These are phyloP conservation scores for Formica selysi DNA, from an alignment of 1,140 invertebrate genomes.

Conservation along the genomic window DNA sequence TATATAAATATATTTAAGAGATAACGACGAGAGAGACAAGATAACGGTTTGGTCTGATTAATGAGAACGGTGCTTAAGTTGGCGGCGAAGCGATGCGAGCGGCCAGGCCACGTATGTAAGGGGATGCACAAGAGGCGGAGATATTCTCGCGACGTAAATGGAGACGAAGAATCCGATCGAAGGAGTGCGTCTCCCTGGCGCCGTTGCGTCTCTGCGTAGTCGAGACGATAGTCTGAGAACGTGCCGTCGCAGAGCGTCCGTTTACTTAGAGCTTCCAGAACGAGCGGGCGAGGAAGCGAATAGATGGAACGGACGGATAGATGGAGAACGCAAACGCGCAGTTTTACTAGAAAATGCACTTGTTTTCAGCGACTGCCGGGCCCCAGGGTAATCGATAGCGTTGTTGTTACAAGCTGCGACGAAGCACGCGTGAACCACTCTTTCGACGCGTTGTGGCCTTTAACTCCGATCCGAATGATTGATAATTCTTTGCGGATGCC, in stretches of 20 bases:
- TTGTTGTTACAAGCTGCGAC: slow-evolving; percentile 24
- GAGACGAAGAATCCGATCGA: slow-evolving; percentile 75
- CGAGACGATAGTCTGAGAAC: slow-evolving; percentile 73
- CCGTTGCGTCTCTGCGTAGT: slow-evolving; percentile 73
- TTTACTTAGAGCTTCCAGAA: slow-evolving; percentile 65
- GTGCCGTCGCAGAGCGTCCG: slow-evolving; percentile 67
- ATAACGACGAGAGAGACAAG: not conserved
- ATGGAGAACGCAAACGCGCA: slow-evolving; percentile 25
- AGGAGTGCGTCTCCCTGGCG: slow-evolving; percentile 74
- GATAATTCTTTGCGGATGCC: slow-evolving; percentile 34
- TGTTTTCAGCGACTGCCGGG: slow-evolving; percentile 58
- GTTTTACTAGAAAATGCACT: slow-evolving; percentile 67
- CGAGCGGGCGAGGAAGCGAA: slow-evolving; percentile 25
- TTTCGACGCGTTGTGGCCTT: slow-evolving; percentile 7
- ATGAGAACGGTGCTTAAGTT: not conserved
- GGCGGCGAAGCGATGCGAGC: slow-evolving; percentile 14
- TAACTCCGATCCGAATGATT: slow-evolving; percentile 28
- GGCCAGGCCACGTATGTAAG: slow-evolving; percentile 5
- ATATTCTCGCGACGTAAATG: slow-evolving; percentile 74
- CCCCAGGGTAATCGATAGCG: slow-evolving; percentile 48
- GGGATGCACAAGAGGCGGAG: slow-evolving; percentile 44
- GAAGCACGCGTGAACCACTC: slow-evolving; percentile 24
- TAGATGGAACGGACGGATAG: slow-evolving; percentile 57
- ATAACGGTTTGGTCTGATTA: slow-evolving; percentile 8
- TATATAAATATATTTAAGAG: no score